A percentile compares a stretch with the other conserved stretches of the same genome.
phyloP scores from a whole-genome alignment of 2,888 invertebrate species.

The Trichopoda pennipes region DNA sequence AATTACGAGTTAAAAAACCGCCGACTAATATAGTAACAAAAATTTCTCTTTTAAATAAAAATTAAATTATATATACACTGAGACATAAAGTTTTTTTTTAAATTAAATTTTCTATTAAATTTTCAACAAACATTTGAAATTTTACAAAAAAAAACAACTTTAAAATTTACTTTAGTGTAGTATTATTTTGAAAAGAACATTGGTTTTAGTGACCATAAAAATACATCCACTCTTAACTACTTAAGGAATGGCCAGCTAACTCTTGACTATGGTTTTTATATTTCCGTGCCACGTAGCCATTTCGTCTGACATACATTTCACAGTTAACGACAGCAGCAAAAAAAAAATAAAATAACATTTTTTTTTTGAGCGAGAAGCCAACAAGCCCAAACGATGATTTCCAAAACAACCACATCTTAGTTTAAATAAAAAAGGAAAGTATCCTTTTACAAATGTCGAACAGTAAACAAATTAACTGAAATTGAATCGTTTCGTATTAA shows the following conservation, averaged over 20 bases:
- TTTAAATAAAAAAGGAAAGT: slow-evolving; percentile 23
- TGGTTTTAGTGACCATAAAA: slow-evolving; percentile 42
- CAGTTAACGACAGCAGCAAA: slow-evolving; percentile 25
- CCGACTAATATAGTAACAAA: too few relatives aligned
- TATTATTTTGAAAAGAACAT: slow-evolving; percentile 13
- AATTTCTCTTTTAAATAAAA: too few relatives aligned
- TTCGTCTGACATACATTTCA: slow-evolving; percentile 65
- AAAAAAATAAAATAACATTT: not conserved
- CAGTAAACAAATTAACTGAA: slow-evolving; percentile 16
- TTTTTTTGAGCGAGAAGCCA: not conserved
- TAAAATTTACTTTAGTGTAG: not conserved
- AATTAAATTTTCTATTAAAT: slow-evolving; percentile 4
- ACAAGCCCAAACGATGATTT: slow-evolving; percentile 50
- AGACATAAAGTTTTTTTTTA: too few relatives aligned
- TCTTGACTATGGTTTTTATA: slow-evolving; percentile 43
- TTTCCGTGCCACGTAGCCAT: slow-evolving; percentile 63
- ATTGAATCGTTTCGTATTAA: slow-evolving; percentile 7
- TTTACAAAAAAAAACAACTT: not conserved
- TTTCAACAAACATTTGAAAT: not conserved
- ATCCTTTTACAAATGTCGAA: slow-evolving; percentile 25
- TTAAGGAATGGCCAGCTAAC: slow-evolving; percentile 62
- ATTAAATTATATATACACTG: too few relatives aligned
- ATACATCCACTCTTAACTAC: slow-evolving; percentile 29
- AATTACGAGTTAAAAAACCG: not conserved
- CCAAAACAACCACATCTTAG: slow-evolving; percentile 20